Evolutionary conservation across 1,140 invertebrate genomes (phyloP).

Genomic region (Latrodectus geometricus): DNA sequence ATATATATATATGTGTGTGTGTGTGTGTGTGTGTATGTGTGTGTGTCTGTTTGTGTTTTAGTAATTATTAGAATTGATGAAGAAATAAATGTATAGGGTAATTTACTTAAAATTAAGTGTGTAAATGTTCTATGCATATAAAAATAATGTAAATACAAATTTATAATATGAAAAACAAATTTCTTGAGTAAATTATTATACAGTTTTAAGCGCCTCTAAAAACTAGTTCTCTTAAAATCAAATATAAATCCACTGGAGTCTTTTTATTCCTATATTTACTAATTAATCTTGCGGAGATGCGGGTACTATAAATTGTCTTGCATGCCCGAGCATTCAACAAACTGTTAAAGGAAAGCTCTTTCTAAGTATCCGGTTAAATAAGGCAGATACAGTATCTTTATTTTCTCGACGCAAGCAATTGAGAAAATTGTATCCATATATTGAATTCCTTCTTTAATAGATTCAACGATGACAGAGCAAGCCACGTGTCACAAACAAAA

Average conservation of each 20-base stretch:
- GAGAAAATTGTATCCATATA: conserved; percentile 16
- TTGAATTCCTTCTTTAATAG: neutral
- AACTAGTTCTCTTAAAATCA: neutral
- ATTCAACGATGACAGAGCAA: conserved; percentile 23
- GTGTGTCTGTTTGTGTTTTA: too few relatives aligned
- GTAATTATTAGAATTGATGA: too few relatives aligned
- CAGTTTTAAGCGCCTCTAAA: too few relatives aligned
- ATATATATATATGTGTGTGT: too few relatives aligned
- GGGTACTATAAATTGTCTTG: conserved; percentile 23
- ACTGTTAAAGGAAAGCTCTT: conserved; percentile 43
- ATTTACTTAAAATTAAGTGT: too few relatives aligned
- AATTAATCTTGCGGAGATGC: conserved; percentile 27
- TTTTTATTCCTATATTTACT: conserved; percentile 25
- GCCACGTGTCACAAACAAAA: conserved; percentile 39
- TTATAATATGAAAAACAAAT: too few relatives aligned
- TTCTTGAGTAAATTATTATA: too few relatives aligned
- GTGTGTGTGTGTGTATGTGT: too few relatives aligned
- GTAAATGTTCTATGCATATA: too few relatives aligned
- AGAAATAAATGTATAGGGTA: too few relatives aligned
- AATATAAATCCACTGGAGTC: conserved; percentile 20
- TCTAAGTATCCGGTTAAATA: conserved; percentile 26
- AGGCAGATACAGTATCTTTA: conserved; percentile 24
- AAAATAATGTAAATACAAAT: too few relatives aligned
- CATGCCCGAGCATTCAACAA: conserved; percentile 33
- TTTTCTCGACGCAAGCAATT: conserved; percentile 27